Evolutionary conservation across 1,140 invertebrate species (phyloP).

Genomic region (Magallana angulata): DNA sequence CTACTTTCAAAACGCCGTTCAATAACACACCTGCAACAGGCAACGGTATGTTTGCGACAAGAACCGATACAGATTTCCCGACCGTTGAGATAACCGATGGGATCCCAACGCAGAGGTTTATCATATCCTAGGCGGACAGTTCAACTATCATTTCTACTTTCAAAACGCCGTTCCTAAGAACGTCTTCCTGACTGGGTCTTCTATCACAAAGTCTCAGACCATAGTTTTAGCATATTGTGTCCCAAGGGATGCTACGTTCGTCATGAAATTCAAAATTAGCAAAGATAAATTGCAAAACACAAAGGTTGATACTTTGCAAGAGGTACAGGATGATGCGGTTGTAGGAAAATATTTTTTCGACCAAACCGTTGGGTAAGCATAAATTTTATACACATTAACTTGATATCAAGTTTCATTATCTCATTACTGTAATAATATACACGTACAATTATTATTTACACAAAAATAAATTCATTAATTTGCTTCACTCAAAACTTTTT

Average conservation of each 20-base stretch:
- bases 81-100: background rate
- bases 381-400: no score
- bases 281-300: background rate
- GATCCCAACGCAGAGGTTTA: background rate
- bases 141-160: background rate
- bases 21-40: background rate
- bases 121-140: background rate
- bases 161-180: background rate
- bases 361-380: background rate
- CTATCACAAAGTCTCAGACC: background rate
- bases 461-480: no score
- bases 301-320: background rate
- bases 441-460: no score
- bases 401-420: no score
- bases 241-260: background rate
- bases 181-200: background rate
- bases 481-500: no score
- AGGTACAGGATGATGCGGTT: background rate
- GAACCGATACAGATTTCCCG: background rate
- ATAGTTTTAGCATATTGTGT: background rate
- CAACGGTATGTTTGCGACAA: background rate
- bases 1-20: background rate
- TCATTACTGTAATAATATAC: no score
- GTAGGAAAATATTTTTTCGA: slow-evolving; percentile 6
- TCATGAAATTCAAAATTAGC: background rate